These are phyloP conservation scores for Caenorhabditis inopinata DNA, from an alignment of 1,140 invertebrate genomes.

Conservation along the genomic window DNA sequence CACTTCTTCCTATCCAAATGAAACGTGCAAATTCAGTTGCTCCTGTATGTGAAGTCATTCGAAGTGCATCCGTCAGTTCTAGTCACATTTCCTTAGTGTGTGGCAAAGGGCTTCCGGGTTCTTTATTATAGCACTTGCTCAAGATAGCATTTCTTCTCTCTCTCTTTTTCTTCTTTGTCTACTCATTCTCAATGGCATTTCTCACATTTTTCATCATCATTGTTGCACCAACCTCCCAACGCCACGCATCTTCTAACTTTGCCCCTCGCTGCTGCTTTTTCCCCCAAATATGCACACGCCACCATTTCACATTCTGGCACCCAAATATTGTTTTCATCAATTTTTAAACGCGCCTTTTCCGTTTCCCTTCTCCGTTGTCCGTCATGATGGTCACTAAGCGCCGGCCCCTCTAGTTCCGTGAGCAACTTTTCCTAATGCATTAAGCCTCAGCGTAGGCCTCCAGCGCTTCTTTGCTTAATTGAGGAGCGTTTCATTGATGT, in stretches of 20 bases:
- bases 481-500: no score
- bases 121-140: not conserved
- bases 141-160: not conserved
- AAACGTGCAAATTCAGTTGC: not conserved
- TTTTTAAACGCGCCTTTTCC: slow-evolving; percentile 8
- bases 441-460: no score
- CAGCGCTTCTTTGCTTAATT: no score
- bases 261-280: not conserved
- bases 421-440: no score
- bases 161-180: not conserved
- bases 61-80: not conserved
- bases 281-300: slow-evolving; percentile 19
- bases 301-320: not conserved
- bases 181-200: not conserved
- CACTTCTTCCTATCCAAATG: not conserved
- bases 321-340: slow-evolving; percentile 24
- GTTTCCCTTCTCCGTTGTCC: not conserved
- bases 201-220: slow-evolving; percentile 17
- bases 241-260: not conserved
- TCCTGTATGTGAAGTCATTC: not conserved
- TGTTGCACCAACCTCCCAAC: not conserved
- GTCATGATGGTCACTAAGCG: not conserved
- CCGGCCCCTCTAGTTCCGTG: no score
- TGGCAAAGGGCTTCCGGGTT: not conserved
- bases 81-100: not conserved